Conservation (phyloP, 2,888 invertebrate species). For the Copidosoma aretas region DNA sequence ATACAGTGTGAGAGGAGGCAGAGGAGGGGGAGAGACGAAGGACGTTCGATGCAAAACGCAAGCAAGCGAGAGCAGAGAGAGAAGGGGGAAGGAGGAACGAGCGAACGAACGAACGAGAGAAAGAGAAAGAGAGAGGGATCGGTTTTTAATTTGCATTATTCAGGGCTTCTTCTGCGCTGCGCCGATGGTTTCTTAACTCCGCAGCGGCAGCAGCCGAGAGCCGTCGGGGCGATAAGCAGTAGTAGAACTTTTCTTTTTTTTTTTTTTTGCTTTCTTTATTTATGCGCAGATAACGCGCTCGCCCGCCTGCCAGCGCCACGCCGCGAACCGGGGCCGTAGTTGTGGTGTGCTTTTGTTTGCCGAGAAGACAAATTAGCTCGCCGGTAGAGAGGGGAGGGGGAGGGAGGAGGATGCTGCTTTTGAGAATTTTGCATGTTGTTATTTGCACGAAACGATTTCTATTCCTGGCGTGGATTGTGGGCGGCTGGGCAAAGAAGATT, state of each 20-base stretch:
- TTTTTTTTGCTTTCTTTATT: not conserved
- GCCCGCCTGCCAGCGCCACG: conserved; percentile 3
- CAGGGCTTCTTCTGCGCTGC: not conserved
- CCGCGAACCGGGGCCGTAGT: not conserved
- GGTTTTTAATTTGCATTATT: conserved; percentile 24
- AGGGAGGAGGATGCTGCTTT: no score
- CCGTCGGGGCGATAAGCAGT: not conserved
- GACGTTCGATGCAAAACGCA: no score
- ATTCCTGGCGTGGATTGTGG: no score
- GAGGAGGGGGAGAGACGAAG: no score
- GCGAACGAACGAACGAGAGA: not conserved
- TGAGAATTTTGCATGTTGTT: no score
- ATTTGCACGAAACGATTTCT: no score
- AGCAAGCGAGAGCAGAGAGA: no score
- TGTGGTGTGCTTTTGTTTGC: no score
- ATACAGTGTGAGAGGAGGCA: not conserved
- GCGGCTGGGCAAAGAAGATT: no score
- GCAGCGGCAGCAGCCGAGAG: not conserved
- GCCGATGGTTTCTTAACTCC: not conserved
- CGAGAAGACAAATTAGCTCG: no score
- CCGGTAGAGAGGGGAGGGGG: no score
- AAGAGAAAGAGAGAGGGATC: conserved; percentile 5
- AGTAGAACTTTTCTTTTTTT: not conserved
- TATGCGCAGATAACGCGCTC: not conserved
- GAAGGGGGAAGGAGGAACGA: not conserved